Evolutionary conservation across 2,797 vertebrate genomes (phyloP), one percentile per base, ranked within the genome.

Genomic region (Danio albolineatus): DNA sequence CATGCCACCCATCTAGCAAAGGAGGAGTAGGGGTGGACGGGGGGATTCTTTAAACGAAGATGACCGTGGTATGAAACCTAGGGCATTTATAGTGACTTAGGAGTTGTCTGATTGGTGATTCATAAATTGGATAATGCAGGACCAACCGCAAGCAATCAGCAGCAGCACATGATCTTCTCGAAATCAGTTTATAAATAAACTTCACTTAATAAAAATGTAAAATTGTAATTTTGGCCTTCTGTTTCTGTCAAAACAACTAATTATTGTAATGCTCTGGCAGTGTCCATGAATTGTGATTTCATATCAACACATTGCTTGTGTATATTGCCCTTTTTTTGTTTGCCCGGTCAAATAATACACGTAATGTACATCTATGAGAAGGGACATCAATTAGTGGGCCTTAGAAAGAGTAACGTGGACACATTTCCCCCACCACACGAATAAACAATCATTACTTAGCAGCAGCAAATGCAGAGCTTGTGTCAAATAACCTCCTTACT

Each of bases 401-500:
- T 76, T 17, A 54, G 12, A 54, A 66, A 66, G 2, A 14, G 51
- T 41, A 57, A 66, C 17, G 19, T 38, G 41, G 21, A 66, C 21
- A 66, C 19, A 46, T 14, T 56, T 56, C 14, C 19, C 44, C 14
- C 44, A 56, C 54, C 7, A 39, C 19, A 38, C 46, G 2, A 66
- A 76, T 66, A 57, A 76, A 62, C 62, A 13, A 14, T 36, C n/a
- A 66, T 76, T 38, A 76, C 39, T 66, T 41, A 4, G 10, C 21
- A 12, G 16, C 38, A 65, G n/a, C n/a, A n/a, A 2, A 66, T 1
- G 51, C 4, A 66, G 10, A 10, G 14, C 21, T 76, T 3, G 36
- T 65, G 51, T 76, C 60, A 53, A 65, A 43, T 54, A 65, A 76
- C 48, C 36, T 3, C 38, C 43, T 10, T 36, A 49, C 51, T 28